These are phyloP conservation scores for Turritopsis dohrnii DNA, from an alignment of 30 jellyfish, hydroid and myxozoan species.

Conservation along the genomic window DNA sequence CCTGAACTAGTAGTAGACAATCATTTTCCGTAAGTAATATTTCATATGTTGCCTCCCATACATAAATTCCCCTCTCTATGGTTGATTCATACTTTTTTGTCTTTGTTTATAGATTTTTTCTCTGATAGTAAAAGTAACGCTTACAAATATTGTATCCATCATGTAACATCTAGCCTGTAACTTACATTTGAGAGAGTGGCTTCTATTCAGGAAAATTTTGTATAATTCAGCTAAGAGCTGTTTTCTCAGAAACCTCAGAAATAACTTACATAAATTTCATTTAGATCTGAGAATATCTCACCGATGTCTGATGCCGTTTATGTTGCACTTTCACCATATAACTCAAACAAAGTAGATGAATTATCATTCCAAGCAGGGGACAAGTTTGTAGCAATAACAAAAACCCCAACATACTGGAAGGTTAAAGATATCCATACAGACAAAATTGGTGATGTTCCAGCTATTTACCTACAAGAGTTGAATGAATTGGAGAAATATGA, in stretches of 20 bases:
- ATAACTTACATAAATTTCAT: background rate
- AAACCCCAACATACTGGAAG: slow-evolving; percentile 5
- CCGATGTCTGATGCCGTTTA: background rate
- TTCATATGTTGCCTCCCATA: background rate
- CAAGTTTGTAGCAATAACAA: background rate
- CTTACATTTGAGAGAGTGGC: no score
- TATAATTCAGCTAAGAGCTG: no score
- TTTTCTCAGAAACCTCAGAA: background rate
- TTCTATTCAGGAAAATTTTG: no score
- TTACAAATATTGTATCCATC: no score
- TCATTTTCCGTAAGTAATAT: background rate
- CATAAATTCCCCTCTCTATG: no score
- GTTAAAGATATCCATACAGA: background rate
- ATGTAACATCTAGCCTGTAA: no score
- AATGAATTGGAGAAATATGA: slow-evolving; percentile 18
- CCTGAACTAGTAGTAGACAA: background rate
- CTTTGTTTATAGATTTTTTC: no score
- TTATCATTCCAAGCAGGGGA: slow-evolving; percentile 19
- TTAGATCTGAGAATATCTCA: background rate
- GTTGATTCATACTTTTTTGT: no score
- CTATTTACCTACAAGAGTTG: background rate
- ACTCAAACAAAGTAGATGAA: background rate
- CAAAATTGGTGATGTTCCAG: slow-evolving; percentile 10
- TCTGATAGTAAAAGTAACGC: no score
- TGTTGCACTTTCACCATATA: background rate